These are phyloP conservation scores for Deilephila elpenor DNA, from an alignment of 2,888 invertebrate species.

Conservation along the genomic window DNA sequence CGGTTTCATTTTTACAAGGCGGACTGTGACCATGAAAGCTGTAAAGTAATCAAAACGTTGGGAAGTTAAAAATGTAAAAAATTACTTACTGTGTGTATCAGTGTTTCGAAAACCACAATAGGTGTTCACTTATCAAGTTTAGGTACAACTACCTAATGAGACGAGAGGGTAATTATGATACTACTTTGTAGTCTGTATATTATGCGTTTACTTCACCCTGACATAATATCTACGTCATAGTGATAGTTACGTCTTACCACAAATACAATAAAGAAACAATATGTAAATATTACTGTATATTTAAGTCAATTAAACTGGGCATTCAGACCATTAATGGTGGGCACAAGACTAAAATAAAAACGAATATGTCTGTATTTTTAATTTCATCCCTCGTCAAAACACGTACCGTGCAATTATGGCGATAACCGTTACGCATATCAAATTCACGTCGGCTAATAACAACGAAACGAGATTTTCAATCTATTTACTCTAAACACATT, in stretches of 20 bases:
- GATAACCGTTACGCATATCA: conserved; percentile 29
- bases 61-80: too few species aligned
- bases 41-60: too few species aligned
- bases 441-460: conserved; percentile 21
- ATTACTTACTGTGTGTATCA: too few species aligned
- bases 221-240: neutral
- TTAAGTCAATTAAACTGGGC: neutral
- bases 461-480: conserved; percentile 33
- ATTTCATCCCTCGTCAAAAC: neutral
- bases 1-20: too few species aligned
- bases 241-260: neutral
- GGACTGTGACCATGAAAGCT: too few species aligned
- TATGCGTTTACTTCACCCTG: too few species aligned
- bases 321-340: neutral
- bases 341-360: neutral
- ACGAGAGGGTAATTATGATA: too few species aligned
- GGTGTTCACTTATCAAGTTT: too few species aligned
- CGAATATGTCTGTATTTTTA: neutral
- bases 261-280: neutral
- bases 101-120: too few species aligned
- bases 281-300: neutral
- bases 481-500: conserved; percentile 47
- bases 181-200: too few species aligned
- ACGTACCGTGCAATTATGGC: conserved; percentile 16
- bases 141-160: too few species aligned